phyloP scores from a whole-genome alignment of 2,797 vertebrate species.

The Tamandua tetradactyla region DNA sequence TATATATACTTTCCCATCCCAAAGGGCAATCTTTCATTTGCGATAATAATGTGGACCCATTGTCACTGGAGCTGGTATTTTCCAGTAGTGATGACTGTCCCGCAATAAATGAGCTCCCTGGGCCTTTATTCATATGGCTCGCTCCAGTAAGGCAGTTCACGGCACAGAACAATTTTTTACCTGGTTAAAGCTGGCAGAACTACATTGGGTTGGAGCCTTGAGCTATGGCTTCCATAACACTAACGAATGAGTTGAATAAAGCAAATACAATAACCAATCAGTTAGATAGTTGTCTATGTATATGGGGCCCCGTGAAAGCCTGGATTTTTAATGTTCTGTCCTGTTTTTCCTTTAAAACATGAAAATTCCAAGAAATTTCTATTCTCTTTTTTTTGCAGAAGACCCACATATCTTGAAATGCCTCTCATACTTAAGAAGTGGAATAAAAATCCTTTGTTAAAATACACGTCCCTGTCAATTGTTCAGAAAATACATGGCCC shows the following conservation, averaged over 20 bases:
- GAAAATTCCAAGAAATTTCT: background rate
- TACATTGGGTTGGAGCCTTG: background rate
- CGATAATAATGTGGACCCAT: background rate
- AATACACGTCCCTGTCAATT: background rate
- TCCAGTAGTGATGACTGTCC: background rate
- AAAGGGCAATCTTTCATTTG: constrained; percentile 26
- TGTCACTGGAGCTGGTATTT: background rate
- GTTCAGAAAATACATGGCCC: background rate
- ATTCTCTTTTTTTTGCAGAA: background rate
- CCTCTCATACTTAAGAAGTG: background rate
- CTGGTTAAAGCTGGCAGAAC: background rate
- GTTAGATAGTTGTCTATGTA: background rate
- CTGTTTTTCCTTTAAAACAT: background rate
- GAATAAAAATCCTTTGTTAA: background rate
- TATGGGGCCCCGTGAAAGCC: background rate
- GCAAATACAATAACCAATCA: background rate
- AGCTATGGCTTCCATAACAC: background rate
- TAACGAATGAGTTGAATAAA: constrained; percentile 15
- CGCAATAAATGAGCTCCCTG: background rate
- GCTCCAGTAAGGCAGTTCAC: background rate
- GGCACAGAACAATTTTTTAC: background rate
- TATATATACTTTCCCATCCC: background rate
- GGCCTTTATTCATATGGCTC: background rate
- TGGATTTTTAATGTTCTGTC: background rate
- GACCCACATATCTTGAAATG: constrained; percentile 41